phyloP scores from a whole-genome alignment of 2,113 vertebrate genomes.

The Himantopus leucocephalus region DNA sequence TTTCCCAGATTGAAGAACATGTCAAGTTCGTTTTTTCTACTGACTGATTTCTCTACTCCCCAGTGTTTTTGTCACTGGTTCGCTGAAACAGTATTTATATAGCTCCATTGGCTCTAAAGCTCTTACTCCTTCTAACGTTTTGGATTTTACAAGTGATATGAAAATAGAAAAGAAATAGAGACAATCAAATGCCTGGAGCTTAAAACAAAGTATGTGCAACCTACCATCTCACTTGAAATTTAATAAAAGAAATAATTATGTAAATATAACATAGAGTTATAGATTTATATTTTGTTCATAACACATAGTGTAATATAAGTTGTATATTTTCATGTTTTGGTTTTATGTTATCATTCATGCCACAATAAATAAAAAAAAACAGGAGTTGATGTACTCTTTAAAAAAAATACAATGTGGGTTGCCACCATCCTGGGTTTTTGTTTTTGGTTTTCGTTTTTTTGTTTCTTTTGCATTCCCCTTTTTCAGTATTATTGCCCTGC shows the following conservation, averaged over 20 bases:
- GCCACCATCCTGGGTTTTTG: constrained; percentile 84
- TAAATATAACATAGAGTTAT: constrained; percentile 99
- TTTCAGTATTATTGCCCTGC: constrained; percentile 99
- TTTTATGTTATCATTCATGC: constrained; percentile 99
- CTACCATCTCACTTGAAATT: constrained; percentile 99
- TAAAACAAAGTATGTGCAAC: constrained; percentile 93
- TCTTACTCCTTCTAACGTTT: constrained; percentile 75
- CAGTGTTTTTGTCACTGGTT: constrained; percentile 73
- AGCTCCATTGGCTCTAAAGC: constrained; percentile 78
- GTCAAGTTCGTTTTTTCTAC: constrained; percentile 74
- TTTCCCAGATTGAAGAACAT: constrained; percentile 69
- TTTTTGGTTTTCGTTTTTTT: constrained; percentile 28
- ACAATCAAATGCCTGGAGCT: constrained; percentile 99
- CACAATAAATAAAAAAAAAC: constrained; percentile 88
- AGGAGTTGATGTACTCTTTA: constrained; percentile 92
- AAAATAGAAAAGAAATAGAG: constrained; percentile 86
- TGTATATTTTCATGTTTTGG: constrained; percentile 99
- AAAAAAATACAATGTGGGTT: constrained; percentile 87
- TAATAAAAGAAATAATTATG: constrained; percentile 98
- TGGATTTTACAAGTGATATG: constrained; percentile 75
- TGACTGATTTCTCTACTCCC: constrained; percentile 70
- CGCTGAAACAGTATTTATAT: constrained; percentile 79
- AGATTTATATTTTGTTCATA: constrained; percentile 99
- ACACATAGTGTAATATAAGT: constrained; percentile 99
- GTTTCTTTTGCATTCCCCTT: constrained; percentile 88